These are phyloP conservation scores for Creontiades dilutus DNA, from an alignment of 2,888 invertebrate species.

Conservation along the genomic window DNA sequence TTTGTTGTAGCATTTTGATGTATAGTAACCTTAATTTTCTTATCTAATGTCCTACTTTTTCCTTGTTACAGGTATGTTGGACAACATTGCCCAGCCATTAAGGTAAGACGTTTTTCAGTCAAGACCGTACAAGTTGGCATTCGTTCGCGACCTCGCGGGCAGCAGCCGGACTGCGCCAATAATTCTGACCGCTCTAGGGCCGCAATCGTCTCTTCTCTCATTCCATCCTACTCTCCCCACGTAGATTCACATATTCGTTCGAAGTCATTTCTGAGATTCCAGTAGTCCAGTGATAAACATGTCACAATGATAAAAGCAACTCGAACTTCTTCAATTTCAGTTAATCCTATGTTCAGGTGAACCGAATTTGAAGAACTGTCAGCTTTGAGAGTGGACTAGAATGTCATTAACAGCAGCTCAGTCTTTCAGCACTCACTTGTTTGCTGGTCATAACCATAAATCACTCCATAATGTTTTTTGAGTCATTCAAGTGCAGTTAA, in stretches of 20 bases:
- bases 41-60: not conserved
- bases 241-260: not conserved
- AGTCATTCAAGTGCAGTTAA: not conserved
- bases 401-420: too few species aligned
- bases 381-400: not conserved
- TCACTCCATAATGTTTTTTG: too few species aligned
- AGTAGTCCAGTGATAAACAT: too few species aligned
- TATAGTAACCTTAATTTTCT: too few species aligned
- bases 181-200: not conserved
- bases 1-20: too few species aligned
- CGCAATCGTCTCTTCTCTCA: not conserved
- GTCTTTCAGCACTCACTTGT: too few species aligned
- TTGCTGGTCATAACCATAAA: too few species aligned
- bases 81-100: constrained; percentile 33
- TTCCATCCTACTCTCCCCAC: not conserved
- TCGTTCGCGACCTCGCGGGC: not conserved
- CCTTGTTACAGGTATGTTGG: constrained; percentile 37
- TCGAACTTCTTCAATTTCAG: not conserved
- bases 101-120: constrained; percentile 18
- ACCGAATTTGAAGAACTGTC: not conserved
- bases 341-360: constrained; percentile 15
- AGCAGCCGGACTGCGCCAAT: not conserved
- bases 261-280: not conserved
- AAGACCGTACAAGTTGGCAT: constrained; percentile 44
- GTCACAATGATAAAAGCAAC: not conserved